Evolutionary conservation across 1,140 invertebrate species (phyloP), one percentile per base, ranked within the genome.

Genomic region (Heliconius congener): DNA sequence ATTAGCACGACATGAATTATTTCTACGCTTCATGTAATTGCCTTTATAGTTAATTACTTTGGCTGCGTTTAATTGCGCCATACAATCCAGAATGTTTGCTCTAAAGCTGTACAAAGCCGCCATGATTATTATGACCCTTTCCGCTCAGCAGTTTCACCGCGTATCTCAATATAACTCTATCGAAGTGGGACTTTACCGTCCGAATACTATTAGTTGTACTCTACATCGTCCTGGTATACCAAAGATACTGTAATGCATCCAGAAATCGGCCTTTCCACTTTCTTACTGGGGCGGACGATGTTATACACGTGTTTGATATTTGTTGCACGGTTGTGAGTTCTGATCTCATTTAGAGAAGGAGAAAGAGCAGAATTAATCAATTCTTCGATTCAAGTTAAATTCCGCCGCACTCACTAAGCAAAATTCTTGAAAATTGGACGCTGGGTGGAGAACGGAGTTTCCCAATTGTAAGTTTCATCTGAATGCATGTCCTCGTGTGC

Each of bases 1-100:
- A 19, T 52, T 18, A 55, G 6, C 55, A n/a, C n/a, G 8, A 27
- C 8, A 23, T 57, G 3, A 57, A 57, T 57, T 1, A 57, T 57
- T 27, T 57, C 8, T 23, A 1, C 55, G 19, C n/a, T 57, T 57
- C 1, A 57, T 57, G 55, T 57, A 57, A 57, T 57, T 57, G 55
- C 55, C 6, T 27, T 57, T 57, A 57, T 57, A 55, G 13, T 55
- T 55, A 57, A 57, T 57, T 57, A 57, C 55, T 57, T 57, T 23
- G 55, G n/a, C 55, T 57, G 55, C 55, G 55, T 57, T 23, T 57
- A 57, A 57, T 57, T 23, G 55, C 55, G n/a, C 55, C 52, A 55
- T 19, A 57, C 55, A 57, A 23, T 57, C 27, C 55, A 23, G 55
- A 57, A 23, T 57, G 55, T 57, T 23, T 57, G 55, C 55, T 8